These are phyloP conservation scores for Lucinisca nassula DNA, from an alignment of 2,888 invertebrate species.

Conservation along the genomic window DNA sequence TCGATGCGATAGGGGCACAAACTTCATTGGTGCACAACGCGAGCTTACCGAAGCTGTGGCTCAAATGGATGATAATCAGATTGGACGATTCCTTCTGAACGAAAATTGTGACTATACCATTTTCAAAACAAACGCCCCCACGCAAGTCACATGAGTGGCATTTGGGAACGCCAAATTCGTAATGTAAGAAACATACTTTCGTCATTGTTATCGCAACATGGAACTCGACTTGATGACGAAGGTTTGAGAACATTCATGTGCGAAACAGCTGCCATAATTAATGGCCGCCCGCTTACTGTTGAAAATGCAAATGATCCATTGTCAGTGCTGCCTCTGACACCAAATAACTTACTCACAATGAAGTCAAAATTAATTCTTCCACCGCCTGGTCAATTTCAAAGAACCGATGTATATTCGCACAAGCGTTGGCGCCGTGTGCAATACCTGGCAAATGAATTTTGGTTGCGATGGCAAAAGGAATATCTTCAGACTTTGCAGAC, in stretches of 20 bases:
- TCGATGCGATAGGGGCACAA: conserved; percentile 63
- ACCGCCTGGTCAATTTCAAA: conserved; percentile 55
- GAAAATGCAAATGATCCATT: conserved; percentile 34
- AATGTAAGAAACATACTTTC: conserved; percentile 66
- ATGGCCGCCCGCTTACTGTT: conserved; percentile 53
- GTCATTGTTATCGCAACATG: conserved; percentile 32
- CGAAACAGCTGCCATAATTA: conserved; percentile 34
- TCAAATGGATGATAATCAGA: not conserved
- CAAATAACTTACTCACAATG: conserved; percentile 19
- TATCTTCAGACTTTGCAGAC: not conserved
- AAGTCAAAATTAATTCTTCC: conserved; percentile 32
- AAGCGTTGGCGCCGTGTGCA: conserved; percentile 28
- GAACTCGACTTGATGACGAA: conserved; percentile 45
- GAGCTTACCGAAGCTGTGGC: conserved; percentile 39
- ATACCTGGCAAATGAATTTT: not conserved
- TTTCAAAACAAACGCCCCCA: conserved; percentile 69
- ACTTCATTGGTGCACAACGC: conserved; percentile 56
- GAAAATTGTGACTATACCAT: not conserved
- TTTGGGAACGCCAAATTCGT: conserved; percentile 76
- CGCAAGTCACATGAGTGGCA: conserved; percentile 74
- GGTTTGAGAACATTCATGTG: conserved; percentile 58
- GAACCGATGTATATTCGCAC: conserved; percentile 42
- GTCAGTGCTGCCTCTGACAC: conserved; percentile 13
- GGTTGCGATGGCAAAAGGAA: not conserved
- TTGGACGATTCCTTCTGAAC: conserved; percentile 30